phyloP scores from a whole-genome alignment of 2,797 vertebrate genomes.

The Arremon brunneinucha region DNA sequence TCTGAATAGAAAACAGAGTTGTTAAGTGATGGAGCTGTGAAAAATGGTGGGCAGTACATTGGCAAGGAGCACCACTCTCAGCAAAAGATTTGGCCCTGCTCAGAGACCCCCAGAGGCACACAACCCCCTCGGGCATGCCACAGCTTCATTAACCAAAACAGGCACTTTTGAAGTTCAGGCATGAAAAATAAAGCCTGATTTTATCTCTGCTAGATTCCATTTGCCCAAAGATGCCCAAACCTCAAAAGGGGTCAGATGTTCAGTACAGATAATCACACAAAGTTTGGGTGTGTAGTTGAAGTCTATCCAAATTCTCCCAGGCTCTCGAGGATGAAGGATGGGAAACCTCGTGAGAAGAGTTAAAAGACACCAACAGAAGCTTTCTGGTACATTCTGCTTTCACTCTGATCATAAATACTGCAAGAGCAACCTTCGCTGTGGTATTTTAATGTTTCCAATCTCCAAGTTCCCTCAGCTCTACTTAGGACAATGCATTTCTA shows the following conservation, averaged over 20 bases:
- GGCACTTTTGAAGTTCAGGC: conserved; percentile 56
- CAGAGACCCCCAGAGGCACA: background rate
- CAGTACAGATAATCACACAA: conserved; percentile 54
- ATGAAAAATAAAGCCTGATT: conserved; percentile 56
- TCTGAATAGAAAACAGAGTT: background rate
- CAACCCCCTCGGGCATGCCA: background rate
- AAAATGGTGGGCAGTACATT: background rate
- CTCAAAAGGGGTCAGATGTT: conserved; percentile 66
- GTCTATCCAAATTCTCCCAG: conserved; percentile 53
- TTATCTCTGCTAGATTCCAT: conserved; percentile 52
- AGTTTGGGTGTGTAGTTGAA: conserved; percentile 55
- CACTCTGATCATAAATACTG: conserved; percentile 63
- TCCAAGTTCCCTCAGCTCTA: conserved; percentile 5
- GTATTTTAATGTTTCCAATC: conserved; percentile 58
- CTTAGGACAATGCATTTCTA: conserved; percentile 6
- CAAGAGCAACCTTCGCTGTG: conserved; percentile 48
- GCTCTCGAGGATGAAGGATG: conserved; percentile 35
- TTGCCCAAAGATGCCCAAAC: conserved; percentile 61
- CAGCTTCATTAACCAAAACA: conserved; percentile 54
- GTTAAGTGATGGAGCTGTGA: background rate
- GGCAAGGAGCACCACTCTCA: background rate
- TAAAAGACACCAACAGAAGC: conserved; percentile 53
- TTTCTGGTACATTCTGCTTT: conserved; percentile 55
- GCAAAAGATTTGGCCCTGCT: background rate
- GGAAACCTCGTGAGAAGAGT: conserved; percentile 32